phyloP scores from a whole-genome alignment of 2,113 vertebrate species.

The Tupaia tana region DNA sequence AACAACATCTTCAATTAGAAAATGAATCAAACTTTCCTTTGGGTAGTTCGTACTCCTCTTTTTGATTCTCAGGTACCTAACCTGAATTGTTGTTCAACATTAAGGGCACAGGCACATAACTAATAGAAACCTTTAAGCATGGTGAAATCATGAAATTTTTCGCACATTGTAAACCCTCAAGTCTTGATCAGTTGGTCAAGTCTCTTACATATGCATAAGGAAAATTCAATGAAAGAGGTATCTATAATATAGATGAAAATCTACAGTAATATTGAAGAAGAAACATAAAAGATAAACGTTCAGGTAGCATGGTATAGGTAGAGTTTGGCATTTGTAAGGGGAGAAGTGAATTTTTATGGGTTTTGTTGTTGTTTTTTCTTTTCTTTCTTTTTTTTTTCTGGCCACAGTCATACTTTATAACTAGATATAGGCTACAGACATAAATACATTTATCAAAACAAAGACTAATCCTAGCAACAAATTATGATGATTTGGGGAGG shows the following conservation, averaged over 20 bases:
- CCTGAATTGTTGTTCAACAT: conserved; percentile 51
- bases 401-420: too few species aligned
- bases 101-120: background rate
- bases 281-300: background rate
- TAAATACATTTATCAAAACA: too few species aligned
- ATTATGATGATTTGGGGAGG: too few species aligned
- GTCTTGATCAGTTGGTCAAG: background rate
- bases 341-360: background rate
- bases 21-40: conserved; percentile 78
- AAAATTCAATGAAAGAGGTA: background rate
- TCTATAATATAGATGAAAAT: background rate
- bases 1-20: conserved; percentile 72
- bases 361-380: background rate
- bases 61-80: background rate
- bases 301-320: too few species aligned
- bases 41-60: conserved; percentile 45
- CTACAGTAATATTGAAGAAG: background rate
- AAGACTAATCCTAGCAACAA: too few species aligned
- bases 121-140: background rate
- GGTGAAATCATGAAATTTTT: background rate
- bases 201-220: background rate
- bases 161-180: background rate
- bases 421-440: too few species aligned
- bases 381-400: too few species aligned
- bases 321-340: background rate